Evolutionary conservation across 1,140 invertebrate genomes (phyloP).

Genomic region (Eurosta solidaginis): DNA sequence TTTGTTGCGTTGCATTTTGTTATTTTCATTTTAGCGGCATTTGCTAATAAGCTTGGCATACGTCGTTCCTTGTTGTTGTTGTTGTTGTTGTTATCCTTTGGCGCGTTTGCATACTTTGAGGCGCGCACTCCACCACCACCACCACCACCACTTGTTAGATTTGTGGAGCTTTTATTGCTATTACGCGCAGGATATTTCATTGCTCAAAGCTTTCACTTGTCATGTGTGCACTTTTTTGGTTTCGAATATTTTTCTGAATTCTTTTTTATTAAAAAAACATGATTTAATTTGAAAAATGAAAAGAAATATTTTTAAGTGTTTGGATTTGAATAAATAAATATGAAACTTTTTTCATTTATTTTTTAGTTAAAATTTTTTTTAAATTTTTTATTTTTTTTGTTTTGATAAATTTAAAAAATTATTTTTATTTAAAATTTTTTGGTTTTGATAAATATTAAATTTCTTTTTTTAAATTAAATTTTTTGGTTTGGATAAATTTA

Average conservation of each 20-base stretch:
- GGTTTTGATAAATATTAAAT: too few species aligned
- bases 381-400: too few species aligned
- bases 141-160: not conserved
- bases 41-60: conserved; percentile 41
- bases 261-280: not conserved
- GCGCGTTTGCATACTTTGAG: not conserved
- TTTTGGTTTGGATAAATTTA: too few species aligned
- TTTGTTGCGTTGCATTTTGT: conserved; percentile 47
- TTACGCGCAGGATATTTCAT: conserved; percentile 24
- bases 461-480: too few species aligned
- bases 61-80: conserved; percentile 31
- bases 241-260: not conserved
- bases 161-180: conserved; percentile 39
- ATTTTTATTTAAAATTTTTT: too few species aligned
- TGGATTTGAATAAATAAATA: too few species aligned
- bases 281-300: too few species aligned
- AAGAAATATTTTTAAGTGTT: too few species aligned
- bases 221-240: not conserved
- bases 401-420: too few species aligned
- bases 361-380: too few species aligned
- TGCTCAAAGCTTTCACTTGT: not conserved
- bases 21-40: conserved; percentile 54
- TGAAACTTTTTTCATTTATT: too few species aligned
- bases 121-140: not conserved
- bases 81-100: conserved; percentile 40